phyloP scores from a whole-genome alignment of 2,797 vertebrate genomes.

The Urophycis tenuis region DNA sequence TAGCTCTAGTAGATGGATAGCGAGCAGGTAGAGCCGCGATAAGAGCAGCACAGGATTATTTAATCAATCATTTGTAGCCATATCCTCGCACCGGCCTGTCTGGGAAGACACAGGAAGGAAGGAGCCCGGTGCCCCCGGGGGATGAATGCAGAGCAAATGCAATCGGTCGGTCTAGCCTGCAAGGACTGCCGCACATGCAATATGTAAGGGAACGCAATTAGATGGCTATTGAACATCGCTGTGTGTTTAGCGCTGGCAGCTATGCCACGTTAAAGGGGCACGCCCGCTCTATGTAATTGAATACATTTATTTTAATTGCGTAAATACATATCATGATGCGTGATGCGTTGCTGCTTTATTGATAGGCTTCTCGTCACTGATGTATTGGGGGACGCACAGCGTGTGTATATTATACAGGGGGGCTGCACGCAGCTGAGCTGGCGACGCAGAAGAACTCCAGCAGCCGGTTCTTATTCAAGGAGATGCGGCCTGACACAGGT shows the following conservation, averaged over 20 bases:
- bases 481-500: slow-evolving; percentile 41
- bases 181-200: slow-evolving; percentile 20
- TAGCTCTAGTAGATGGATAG: slow-evolving; percentile 44
- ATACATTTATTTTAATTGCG: not conserved
- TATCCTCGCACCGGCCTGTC: slow-evolving; percentile 54
- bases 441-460: too few species aligned
- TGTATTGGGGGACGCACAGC: not conserved
- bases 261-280: not conserved
- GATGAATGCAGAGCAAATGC: slow-evolving; percentile 33
- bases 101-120: slow-evolving; percentile 45
- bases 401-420: not conserved
- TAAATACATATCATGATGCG: not conserved
- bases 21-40: slow-evolving; percentile 53
- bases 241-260: not conserved
- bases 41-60: slow-evolving; percentile 55
- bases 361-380: not conserved
- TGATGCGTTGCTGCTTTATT: not conserved
- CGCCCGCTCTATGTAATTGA: not conserved
- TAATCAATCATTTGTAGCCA: slow-evolving; percentile 60
- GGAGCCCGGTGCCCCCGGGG: slow-evolving; percentile 41
- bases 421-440: too few species aligned
- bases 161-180: slow-evolving; percentile 31
- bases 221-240: slow-evolving; percentile 13
- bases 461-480: slow-evolving; percentile 41
- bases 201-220: slow-evolving; percentile 36